These are phyloP conservation scores for Cacatua alba DNA, from an alignment of 2,113 vertebrate species.

Conservation along the genomic window DNA sequence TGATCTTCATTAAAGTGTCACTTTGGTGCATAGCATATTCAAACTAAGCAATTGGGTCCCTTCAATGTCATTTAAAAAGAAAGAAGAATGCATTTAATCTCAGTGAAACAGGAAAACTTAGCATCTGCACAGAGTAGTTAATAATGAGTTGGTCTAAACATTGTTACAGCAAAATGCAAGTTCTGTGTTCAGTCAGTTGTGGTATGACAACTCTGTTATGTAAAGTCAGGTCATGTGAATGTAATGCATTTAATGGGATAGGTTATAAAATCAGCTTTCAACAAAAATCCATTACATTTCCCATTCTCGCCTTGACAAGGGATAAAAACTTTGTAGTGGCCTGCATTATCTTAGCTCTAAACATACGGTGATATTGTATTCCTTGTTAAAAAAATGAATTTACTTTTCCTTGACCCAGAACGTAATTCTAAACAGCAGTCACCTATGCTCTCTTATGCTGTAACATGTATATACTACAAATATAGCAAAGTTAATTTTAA, in stretches of 20 bases:
- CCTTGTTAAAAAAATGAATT: background rate
- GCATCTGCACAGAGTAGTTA: background rate
- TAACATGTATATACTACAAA: background rate
- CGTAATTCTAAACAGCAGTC: background rate
- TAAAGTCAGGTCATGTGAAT: conserved; percentile 32
- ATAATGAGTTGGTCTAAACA: background rate
- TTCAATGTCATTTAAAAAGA: background rate
- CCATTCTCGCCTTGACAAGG: background rate
- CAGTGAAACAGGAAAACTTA: background rate
- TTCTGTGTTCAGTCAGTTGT: background rate
- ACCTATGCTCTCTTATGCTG: background rate
- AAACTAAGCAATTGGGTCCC: background rate
- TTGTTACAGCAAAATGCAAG: background rate
- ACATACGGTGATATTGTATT: background rate
- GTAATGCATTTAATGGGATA: conserved; percentile 13
- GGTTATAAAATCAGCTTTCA: conserved; percentile 28
- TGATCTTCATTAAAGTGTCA: background rate
- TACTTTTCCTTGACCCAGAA: background rate
- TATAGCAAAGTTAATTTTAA: background rate
- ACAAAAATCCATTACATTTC: background rate
- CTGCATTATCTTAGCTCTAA: background rate
- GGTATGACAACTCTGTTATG: background rate
- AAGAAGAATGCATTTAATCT: background rate
- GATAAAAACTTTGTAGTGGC: background rate
- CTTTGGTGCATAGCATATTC: background rate